These are phyloP conservation scores for Hydrophis major DNA, from an alignment of 2,797 vertebrate species.

Conservation along the genomic window DNA sequence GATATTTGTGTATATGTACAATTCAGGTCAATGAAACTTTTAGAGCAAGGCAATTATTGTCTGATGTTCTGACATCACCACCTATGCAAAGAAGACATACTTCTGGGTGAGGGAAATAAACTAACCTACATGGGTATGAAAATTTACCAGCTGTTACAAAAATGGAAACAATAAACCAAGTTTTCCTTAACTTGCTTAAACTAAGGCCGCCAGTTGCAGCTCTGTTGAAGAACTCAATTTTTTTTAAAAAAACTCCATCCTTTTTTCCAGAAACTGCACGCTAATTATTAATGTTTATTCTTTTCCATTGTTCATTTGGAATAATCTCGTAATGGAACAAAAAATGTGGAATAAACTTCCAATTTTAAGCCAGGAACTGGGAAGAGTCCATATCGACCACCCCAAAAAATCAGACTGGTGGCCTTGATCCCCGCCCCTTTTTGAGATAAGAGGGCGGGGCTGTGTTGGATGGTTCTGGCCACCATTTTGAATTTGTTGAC, in stretches of 20 bases:
- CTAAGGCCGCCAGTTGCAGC: neutral
- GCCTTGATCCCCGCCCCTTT: neutral
- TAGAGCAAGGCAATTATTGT: neutral
- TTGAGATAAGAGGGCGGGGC: neutral
- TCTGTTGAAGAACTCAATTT: neutral
- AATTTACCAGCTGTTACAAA: neutral
- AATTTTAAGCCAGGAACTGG: neutral
- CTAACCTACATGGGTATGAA: neutral
- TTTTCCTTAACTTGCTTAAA: neutral
- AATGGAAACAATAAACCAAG: neutral
- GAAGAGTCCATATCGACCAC: neutral
- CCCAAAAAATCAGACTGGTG: neutral
- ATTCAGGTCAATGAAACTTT: neutral
- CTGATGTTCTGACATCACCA: neutral
- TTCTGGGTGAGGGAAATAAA: neutral
- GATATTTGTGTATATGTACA: neutral
- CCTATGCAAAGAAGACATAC: slow-evolving; percentile 14
- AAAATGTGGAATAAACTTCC: neutral
- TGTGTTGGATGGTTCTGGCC: neutral
- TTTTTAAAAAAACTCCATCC: neutral
- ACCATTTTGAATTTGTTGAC: neutral
- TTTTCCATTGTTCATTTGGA: neutral
- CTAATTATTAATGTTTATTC: neutral
- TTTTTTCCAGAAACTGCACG: neutral
- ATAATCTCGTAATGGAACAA: neutral